These are phyloP conservation scores for Callochromis pleurospilus DNA, from an alignment of 2,113 vertebrate species.

Conservation along the genomic window DNA sequence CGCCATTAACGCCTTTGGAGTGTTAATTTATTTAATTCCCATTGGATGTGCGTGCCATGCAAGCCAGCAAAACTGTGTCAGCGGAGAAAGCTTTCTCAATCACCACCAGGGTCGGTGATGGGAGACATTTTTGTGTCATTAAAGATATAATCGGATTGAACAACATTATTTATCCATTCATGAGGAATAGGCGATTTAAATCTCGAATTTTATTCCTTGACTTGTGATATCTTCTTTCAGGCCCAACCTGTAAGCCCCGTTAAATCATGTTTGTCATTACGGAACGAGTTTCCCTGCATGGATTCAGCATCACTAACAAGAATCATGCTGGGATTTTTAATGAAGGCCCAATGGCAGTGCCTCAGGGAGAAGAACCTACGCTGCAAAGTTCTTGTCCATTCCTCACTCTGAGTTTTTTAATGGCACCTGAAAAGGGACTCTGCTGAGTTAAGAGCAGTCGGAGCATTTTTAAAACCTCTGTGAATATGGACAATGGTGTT, in stretches of 20 bases:
- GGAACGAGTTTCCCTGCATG: not conserved
- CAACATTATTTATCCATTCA: not conserved
- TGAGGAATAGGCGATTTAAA: not conserved
- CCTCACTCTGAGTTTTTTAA: not conserved
- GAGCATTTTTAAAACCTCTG: not conserved
- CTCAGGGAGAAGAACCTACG: not conserved
- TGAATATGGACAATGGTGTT: not conserved
- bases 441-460: not conserved
- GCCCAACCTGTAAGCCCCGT: not conserved
- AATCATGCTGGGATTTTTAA: not conserved
- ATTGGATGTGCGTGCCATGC: not conserved
- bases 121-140: not conserved
- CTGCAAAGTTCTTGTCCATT: not conserved
- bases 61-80: not conserved
- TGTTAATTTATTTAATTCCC: conserved; percentile 23
- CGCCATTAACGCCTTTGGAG: conserved; percentile 5
- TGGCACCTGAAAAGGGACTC: not conserved
- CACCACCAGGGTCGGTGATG: not conserved
- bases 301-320: not conserved
- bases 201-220: not conserved
- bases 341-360: not conserved
- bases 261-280: not conserved
- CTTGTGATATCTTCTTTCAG: not conserved
- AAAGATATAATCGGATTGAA: not conserved
- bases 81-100: not conserved